Evolutionary conservation across 2,797 vertebrate genomes (phyloP), one percentile per base, ranked within the genome.

Genomic region (Psittacula echo): DNA sequence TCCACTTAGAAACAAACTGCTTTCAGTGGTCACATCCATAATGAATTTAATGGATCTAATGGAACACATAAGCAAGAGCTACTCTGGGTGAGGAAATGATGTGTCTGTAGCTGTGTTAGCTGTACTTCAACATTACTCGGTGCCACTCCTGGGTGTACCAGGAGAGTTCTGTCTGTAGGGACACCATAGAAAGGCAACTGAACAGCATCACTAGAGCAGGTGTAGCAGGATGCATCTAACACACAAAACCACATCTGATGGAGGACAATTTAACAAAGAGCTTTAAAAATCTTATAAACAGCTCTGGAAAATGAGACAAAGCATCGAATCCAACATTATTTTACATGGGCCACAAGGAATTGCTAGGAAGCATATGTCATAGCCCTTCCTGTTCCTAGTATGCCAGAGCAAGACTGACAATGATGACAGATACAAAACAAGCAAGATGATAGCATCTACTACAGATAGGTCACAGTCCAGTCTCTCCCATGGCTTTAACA

Each of bases 101-200:
- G 13, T 5, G 53, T 48, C 53, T 39, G 23, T 8, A 13, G 37
- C 41, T 42, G 39, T 3, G 29, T 26, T 6, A 37, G 42, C 64
- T 13, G 29, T 7, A 14, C 4, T 1, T 26, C 27, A 22, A 1
- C 0, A 7, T 8, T 27, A 13, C 51, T 3, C 45, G 4, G 10
- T 10, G 58, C n/a, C 19, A 53, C 19, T 56, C 10, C 34, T 15
- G 44, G 11, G 6, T 5, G 24, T 21, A 42, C 51, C 39, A 3
- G 32, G 3, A 13, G 20, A 24, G 32, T 2, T 47, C 23, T 17
- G 20, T 5, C 39, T 21, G 15, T 6, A 64, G 72, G 34, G 45
- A 45, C 1, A 1, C 34, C 64, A 11, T 8, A 24, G 24, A 67
- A 53, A 64, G 12, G 53, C 10, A 65, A 41, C 48, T 3, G 20